Base-by-base conservation (phyloP, 2,888 invertebrate genomes). In the Cantharis nigra region DNA sequence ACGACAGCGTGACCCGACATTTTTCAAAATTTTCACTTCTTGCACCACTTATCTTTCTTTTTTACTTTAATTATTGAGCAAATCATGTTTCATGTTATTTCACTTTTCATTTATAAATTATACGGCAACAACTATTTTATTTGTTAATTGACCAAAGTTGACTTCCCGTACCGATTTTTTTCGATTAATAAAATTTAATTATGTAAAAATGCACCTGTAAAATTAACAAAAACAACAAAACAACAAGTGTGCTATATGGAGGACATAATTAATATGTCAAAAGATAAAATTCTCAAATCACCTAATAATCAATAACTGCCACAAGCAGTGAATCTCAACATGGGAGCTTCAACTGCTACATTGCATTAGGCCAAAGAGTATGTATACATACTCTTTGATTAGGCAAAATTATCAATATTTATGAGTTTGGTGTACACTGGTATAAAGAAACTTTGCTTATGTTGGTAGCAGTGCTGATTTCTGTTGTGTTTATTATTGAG, bases 1-100 rank as follows among this genome's bases (percentile, higher is more conserved):
- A 94, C 94, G 79, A 95, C 94, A 79, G 93, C 93, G 88, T 94
- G 94, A 76, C 92, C 92, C 74, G 92, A 91, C 91, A 91, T 91
- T 62, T 49, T 49, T 9, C 30, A 30, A 26, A 10, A 13, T 9
- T 33, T n/a, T 70, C 70, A 26, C 49, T 18, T 70, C 28, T 49
- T 72, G 9, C 23, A 20, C 23, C 13, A 16, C 20, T 20, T 67
- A 62, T 74, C 64, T 74, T 69, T 74, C 65, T 75, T 75, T 65
- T 71, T 77, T 7, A 70, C 67, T 77, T 71, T 77, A 26, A 65
- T 72, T 28, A 62, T 7, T 69, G 13, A 33, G 7, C 16, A 49
- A 62, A 14, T 33, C 72, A 73, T 73, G 26, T 28, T 73, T 33
- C 72, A 73, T 73, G 26, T 28, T 73, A 49, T n/a, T 49, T 49